Evolutionary conservation across 2,888 invertebrate species (phyloP).

Genomic region (Meghimatium bilineatum): DNA sequence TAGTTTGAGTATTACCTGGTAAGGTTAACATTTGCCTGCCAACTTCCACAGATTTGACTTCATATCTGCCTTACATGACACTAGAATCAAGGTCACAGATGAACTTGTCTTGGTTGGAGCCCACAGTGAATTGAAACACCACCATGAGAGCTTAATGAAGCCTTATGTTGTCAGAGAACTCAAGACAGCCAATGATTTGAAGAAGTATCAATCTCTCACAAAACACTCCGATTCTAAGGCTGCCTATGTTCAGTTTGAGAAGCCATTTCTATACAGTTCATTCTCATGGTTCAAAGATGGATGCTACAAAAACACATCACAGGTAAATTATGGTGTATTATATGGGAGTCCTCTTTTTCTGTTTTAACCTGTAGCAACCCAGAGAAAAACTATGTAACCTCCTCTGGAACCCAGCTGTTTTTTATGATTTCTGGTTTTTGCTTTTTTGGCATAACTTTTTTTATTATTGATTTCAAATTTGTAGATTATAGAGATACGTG

Average conservation of each 20-base stretch:
- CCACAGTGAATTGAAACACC: constrained; percentile 45
- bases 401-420: too few relatives aligned
- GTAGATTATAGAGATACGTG: too few relatives aligned
- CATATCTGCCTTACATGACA: constrained; percentile 53
- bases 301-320: constrained; percentile 64
- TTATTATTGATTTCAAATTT: too few relatives aligned
- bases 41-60: constrained; percentile 51
- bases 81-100: constrained; percentile 54
- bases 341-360: too few relatives aligned
- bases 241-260: constrained; percentile 68
- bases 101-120: constrained; percentile 71
- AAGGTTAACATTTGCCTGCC: not conserved
- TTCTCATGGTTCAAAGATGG: constrained; percentile 61
- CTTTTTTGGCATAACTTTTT: too few relatives aligned
- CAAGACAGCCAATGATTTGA: constrained; percentile 29
- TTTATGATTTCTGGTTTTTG: too few relatives aligned
- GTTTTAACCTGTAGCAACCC: too few relatives aligned
- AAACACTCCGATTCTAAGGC: constrained; percentile 43
- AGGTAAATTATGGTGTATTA: constrained; percentile 44
- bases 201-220: not conserved
- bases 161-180: constrained; percentile 58
- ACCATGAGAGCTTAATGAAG: constrained; percentile 43
- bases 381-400: too few relatives aligned
- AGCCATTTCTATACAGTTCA: constrained; percentile 71
- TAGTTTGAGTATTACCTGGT: too few relatives aligned